These are phyloP conservation scores for Rhinoraja longicauda DNA, from an alignment of 2,797 vertebrate species.

Conservation along the genomic window DNA sequence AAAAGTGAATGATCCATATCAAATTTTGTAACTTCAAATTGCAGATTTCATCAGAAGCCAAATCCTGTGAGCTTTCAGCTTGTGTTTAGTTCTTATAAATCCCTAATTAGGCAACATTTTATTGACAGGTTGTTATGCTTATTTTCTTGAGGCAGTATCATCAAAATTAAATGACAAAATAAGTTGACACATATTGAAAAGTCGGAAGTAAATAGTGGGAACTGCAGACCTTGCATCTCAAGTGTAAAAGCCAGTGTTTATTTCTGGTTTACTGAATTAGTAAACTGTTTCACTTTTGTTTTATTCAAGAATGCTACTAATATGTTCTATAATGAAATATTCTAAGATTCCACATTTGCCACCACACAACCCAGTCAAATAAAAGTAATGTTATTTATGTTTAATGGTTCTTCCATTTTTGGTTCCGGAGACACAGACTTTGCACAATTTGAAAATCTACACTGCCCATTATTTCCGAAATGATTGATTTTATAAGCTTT, in stretches of 20 bases:
- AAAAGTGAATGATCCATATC: background rate
- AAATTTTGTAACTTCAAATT: background rate
- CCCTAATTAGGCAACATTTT: background rate
- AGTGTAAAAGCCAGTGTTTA: background rate
- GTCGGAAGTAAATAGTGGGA: background rate
- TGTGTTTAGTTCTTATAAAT: conserved; percentile 17
- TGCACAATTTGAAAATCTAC: background rate
- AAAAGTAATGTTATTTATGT: background rate
- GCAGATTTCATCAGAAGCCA: background rate
- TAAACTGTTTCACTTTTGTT: background rate
- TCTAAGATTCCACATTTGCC: background rate
- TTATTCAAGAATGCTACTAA: background rate
- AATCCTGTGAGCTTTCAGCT: background rate
- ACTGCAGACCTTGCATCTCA: background rate
- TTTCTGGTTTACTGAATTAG: background rate
- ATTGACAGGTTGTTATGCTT: background rate
- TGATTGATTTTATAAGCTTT: background rate
- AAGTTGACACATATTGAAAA: background rate
- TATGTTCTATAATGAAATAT: background rate
- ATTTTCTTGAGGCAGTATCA: background rate
- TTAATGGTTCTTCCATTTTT: background rate
- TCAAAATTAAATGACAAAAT: background rate
- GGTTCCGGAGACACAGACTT: background rate
- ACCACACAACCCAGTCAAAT: background rate
- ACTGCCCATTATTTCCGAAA: background rate